Evolutionary conservation across 2,113 vertebrate species (phyloP).

Genomic region (Gallinago paraguaiae): DNA sequence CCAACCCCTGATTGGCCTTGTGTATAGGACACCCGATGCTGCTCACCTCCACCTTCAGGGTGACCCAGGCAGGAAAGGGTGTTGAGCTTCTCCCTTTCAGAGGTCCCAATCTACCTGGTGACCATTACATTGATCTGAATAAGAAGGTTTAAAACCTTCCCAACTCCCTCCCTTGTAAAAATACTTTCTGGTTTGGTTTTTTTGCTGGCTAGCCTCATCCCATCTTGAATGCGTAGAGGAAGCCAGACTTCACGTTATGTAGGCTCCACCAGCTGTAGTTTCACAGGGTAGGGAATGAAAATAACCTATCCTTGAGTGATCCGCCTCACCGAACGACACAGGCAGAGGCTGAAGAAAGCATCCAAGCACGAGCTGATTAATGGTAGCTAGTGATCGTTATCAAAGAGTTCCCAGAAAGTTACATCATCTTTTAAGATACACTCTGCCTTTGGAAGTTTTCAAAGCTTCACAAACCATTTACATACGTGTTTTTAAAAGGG

Average conservation of each 20-base stretch:
- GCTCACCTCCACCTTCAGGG: background rate
- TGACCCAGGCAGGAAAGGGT: background rate
- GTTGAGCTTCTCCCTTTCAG: background rate
- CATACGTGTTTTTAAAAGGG: background rate
- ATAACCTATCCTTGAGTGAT: background rate
- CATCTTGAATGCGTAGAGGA: background rate
- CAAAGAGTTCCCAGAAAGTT: background rate
- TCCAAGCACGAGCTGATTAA: background rate
- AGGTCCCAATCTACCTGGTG: background rate
- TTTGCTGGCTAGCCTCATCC: background rate
- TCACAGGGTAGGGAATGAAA: background rate
- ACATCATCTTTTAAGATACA: background rate
- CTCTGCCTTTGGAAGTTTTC: background rate
- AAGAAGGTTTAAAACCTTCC: background rate
- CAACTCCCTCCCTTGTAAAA: background rate
- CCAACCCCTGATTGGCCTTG: background rate
- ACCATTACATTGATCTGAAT: background rate
- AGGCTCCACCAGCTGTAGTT: background rate
- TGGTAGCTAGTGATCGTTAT: background rate
- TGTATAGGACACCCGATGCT: accelerated
- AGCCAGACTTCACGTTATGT: background rate
- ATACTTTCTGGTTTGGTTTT: background rate
- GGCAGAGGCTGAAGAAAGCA: background rate
- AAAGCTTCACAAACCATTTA: background rate
- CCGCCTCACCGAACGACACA: background rate